Conservation (phyloP, 2,888 invertebrate genomes). For the Epistrophe eligans region DNA sequence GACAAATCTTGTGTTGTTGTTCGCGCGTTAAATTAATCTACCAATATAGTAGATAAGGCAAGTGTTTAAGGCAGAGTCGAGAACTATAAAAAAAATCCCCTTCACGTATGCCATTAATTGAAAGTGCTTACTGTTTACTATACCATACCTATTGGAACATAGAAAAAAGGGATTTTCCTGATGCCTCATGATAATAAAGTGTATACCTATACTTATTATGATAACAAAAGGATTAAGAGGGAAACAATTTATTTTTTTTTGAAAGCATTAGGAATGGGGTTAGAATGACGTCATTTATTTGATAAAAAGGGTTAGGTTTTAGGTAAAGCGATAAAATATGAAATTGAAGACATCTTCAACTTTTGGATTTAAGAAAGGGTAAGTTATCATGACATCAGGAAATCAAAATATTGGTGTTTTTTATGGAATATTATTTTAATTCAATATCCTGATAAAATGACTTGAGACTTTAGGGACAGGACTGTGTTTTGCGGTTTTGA, state of each 20-base stretch:
- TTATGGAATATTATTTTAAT: background rate
- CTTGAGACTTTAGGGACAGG: too few species aligned
- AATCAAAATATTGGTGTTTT: background rate
- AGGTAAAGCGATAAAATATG: background rate
- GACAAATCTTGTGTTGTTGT: constrained; percentile 31
- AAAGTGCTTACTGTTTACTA: constrained; percentile 33
- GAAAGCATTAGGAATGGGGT: background rate
- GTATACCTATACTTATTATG: background rate
- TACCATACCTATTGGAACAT: background rate
- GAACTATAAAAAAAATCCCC: constrained; percentile 34
- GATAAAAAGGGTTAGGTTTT: background rate
- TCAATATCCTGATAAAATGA: background rate
- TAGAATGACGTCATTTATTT: background rate
- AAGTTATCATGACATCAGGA: background rate
- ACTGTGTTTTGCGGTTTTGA: too few species aligned
- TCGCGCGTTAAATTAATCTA: constrained; percentile 29
- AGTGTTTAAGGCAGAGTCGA: constrained; percentile 54
- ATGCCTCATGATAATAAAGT: background rate
- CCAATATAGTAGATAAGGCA: constrained; percentile 13
- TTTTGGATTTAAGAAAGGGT: too few species aligned
- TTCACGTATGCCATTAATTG: constrained; percentile 66
- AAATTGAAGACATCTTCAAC: background rate
- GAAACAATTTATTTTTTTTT: constrained; percentile 10
- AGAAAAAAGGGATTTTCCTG: constrained; percentile 10
- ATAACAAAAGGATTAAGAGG: constrained; percentile 60